Base-by-base conservation (phyloP, 2,113 vertebrate species). In the Aspiorhynchus laticeps region DNA sequence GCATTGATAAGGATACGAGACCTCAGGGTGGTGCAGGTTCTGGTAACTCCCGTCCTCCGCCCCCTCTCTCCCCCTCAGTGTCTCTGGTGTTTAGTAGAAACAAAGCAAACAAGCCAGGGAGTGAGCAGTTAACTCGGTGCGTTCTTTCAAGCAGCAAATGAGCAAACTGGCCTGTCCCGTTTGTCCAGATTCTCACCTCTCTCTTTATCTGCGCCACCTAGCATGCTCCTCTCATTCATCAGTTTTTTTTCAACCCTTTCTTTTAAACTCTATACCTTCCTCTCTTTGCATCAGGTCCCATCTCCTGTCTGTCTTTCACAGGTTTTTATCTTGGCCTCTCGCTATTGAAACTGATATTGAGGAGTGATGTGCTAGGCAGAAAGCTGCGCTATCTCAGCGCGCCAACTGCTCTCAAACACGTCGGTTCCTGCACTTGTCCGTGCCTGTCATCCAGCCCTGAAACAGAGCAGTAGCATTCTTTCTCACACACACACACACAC, bases 391-490 rank as follows among this genome's bases (percentile, higher is more conserved):
- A 86, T 86, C 83, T 83, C 75, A 21, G 36, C 24, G 65, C 67
- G 61, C 85, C 88, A 90, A 84, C 87, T 86, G 73, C 83, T 86
- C 85, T 81, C 56, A 88, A 86, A 89, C 87, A 88, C 88, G 53
- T 78, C 38, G 86, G 88, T 87, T 82, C 86, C 89, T 91, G 65
- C 93, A 94, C 93, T 93, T 94, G 94, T 93, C 90, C 84, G 83
- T 92, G 94, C 93, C 92, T 93, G 93, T 93, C 92, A 93, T 85
- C 89, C 88, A 59, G 71, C 83, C 80, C 75, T 67, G 83, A 89
- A 88, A 88, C 88, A 89, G 90, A 91, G 88, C 88, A 92, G 90
- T 91, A 87, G 89, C 94, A 93, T 92, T 92, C 93, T 93, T 93
- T 80, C 83, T 65, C 91, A 80, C 87, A 65, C 86, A 63, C 86